Conservation (phyloP, 2,888 invertebrate genomes). For the Pogonocherus hispidulus region DNA sequence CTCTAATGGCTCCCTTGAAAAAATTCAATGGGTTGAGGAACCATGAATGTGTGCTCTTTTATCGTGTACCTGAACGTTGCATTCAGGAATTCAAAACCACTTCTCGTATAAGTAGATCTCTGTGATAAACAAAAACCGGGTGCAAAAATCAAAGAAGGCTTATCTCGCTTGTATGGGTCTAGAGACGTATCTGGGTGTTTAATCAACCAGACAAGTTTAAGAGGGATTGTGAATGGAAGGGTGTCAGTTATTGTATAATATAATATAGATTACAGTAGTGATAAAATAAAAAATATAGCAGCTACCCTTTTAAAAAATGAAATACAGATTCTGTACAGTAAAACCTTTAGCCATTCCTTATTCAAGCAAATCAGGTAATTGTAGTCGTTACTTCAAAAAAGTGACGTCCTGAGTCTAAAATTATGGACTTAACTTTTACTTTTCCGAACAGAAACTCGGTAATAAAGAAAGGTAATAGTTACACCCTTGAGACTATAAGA, state of each 20-base stretch:
- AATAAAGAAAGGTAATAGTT: too few relatives aligned
- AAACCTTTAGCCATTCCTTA: too few relatives aligned
- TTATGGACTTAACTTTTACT: too few relatives aligned
- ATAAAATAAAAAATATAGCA: too few relatives aligned
- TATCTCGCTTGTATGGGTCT: constrained; percentile 4
- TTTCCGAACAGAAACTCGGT: too few relatives aligned
- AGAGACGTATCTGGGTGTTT: constrained; percentile 4
- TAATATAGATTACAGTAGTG: too few relatives aligned
- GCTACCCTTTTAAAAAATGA: too few relatives aligned
- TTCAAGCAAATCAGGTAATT: too few relatives aligned
- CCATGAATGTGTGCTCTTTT: constrained; percentile 20
- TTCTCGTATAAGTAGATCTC: constrained; percentile 8
- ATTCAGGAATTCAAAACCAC: background rate
- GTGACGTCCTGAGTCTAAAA: too few relatives aligned
- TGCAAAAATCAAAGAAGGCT: constrained; percentile 27
- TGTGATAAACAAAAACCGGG: constrained; percentile 14
- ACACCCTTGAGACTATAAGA: too few relatives aligned
- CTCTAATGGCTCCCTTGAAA: constrained; percentile 23
- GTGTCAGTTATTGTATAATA: background rate
- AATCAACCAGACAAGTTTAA: background rate
- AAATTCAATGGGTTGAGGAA: constrained; percentile 40
- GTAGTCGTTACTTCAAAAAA: too few relatives aligned
- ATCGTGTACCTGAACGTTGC: constrained; percentile 1
- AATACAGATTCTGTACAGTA: too few relatives aligned
- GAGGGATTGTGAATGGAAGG: background rate